Percentiles rank a stretch among this genome's conserved stretches.
These are phyloP conservation scores for Spatulosminthurus flaviceps DNA, from an alignment of 2,888 invertebrate genomes.

Conservation along the genomic window DNA sequence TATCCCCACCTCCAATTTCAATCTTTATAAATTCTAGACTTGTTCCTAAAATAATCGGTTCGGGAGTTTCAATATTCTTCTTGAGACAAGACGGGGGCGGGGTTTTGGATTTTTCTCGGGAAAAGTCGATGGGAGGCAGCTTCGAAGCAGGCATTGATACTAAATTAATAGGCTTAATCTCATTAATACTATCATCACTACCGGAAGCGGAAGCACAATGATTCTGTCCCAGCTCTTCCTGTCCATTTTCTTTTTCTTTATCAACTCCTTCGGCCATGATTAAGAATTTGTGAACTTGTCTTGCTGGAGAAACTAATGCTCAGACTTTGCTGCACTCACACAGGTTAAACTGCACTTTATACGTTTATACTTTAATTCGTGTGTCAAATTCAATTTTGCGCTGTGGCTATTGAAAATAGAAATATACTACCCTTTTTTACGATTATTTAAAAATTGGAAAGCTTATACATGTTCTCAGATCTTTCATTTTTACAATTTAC, in stretches of 20 bases:
- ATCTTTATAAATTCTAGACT: not conserved
- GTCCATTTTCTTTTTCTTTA: slow-evolving; percentile 48
- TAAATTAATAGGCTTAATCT: not conserved
- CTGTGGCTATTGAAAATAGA: no score
- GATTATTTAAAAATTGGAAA: no score
- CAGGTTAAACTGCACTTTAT: no score
- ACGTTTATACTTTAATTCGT: no score
- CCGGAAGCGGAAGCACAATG: not conserved
- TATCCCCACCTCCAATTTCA: not conserved
- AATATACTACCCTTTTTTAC: no score
- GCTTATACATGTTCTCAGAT: no score
- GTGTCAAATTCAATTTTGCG: no score
- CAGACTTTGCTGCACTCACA: no score
- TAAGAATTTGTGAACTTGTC: no score
- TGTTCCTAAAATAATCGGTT: not conserved
- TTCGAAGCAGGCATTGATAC: not conserved
- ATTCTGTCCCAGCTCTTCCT: slow-evolving; percentile 18
- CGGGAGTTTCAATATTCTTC: not conserved
- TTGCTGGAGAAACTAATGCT: no score
- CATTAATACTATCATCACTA: slow-evolving; percentile 15
- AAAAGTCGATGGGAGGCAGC: slow-evolving; percentile 23
- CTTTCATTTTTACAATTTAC: no score
- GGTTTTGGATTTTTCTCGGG: slow-evolving; percentile 35
- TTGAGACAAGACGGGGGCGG: slow-evolving; percentile 20
- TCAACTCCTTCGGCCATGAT: slow-evolving; percentile 56